Base-by-base conservation (phyloP, 2,113 vertebrate genomes). In the Corydoras sp. region DNA sequence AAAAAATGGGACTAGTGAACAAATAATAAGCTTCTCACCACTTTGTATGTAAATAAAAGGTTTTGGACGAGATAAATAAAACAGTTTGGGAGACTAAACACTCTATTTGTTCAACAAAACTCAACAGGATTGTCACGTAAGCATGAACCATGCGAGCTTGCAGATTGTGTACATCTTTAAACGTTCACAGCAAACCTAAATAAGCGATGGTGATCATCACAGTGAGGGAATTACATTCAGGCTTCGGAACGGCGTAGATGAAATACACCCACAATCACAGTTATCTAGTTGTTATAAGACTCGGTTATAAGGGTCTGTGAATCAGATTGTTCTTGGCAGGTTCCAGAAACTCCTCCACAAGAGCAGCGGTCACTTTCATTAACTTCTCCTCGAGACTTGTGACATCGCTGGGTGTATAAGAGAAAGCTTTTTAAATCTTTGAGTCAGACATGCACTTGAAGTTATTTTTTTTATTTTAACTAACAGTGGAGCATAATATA, bases 261-360 rank as follows among this genome's bases (percentile, higher is more conserved):
- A n/a, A 64, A 64, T 51, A 14, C n/a, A 12, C 58, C 58, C 51
- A 14, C 14, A 75, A 69, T 49, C 43, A 31, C 29, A 35, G 29
- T 15, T 30, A 58, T 12, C 49, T 54, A 31, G 51, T 56, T 50
- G 48, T 8, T 32, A 48, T 62, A 43, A 49, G 60, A 69, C 4
- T 49, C 60, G 2, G 68, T 80, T 93, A 95, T 0, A 86, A 60
- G 0, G 82, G 89, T 75, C 93, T 93, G 83, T 90, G 90, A 74
- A 82, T 86, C 73, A 98, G 88, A 71, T 91, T 86, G 18, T 98
- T 98, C 86, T 87, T 93, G 49, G 87, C 91, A 0, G 95, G 95
- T 62, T 98, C 89, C 3, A 98, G 91, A 79, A 94, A 97, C 74
- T 95, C 80, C 50, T 89, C 89, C 48, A 97, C 84, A 68, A 98